These are phyloP conservation scores for Eulithis prunata DNA, from an alignment of 2,888 invertebrate genomes.

Conservation along the genomic window DNA sequence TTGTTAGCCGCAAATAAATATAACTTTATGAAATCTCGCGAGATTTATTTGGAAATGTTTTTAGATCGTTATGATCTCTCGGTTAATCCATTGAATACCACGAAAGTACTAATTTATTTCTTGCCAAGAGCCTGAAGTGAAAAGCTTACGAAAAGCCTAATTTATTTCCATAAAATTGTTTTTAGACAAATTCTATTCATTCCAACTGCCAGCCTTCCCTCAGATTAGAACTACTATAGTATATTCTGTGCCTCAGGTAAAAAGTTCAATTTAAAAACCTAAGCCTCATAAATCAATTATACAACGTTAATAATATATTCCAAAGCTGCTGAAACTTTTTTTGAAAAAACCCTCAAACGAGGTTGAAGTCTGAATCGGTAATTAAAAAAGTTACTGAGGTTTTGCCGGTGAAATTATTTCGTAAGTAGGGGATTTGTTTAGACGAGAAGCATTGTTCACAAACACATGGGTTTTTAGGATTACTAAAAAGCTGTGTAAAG, in stretches of 20 bases:
- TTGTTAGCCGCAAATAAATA: neutral
- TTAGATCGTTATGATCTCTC: neutral
- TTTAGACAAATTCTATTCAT: neutral
- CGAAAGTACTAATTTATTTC: neutral
- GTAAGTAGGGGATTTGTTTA: constrained; percentile 18
- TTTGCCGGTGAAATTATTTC: constrained; percentile 16
- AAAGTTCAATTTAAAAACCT: neutral
- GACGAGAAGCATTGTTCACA: neutral
- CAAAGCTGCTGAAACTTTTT: constrained; percentile 13
- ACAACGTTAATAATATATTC: too few relatives aligned
- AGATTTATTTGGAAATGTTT: neutral
- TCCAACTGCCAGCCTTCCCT: neutral
- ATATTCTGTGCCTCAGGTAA: neutral
- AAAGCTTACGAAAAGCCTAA: neutral
- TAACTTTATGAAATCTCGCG: neutral
- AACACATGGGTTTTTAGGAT: neutral
- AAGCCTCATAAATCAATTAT: constrained; percentile 3
- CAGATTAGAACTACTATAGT: too few relatives aligned
- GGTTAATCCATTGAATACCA: neutral
- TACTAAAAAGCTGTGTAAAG: neutral
- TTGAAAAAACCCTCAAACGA: constrained; percentile 17
- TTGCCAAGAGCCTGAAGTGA: neutral
- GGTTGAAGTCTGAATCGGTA: constrained; percentile 18
- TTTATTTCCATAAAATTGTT: neutral
- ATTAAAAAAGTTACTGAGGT: constrained; percentile 29